Evolutionary conservation across 2,888 invertebrate genomes (phyloP).

Genomic region (Abrostola triplasia): DNA sequence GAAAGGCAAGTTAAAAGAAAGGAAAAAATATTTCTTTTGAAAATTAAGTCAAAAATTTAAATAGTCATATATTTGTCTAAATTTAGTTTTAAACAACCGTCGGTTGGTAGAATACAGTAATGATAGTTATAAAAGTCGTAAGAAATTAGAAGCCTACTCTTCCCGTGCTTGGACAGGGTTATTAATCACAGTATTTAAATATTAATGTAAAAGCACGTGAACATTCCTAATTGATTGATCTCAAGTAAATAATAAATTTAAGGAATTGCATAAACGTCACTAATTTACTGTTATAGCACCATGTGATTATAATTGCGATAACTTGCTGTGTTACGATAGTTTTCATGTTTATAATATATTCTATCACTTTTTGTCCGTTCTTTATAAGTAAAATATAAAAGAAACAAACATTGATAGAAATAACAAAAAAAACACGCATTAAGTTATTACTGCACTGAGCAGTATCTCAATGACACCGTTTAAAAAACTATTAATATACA

Average conservation of each 20-base stretch:
- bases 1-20: too few relatives aligned
- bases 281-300: conserved; percentile 47
- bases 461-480: conserved; percentile 40
- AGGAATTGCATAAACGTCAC: conserved; percentile 44
- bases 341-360: conserved; percentile 31
- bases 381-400: conserved; percentile 12
- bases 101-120: too few relatives aligned
- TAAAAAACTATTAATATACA: conserved; percentile 20
- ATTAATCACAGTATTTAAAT: conserved; percentile 11
- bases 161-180: not conserved
- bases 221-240: conserved; percentile 34
- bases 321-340: conserved; percentile 22
- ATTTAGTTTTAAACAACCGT: too few relatives aligned
- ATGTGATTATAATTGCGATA: conserved; percentile 37
- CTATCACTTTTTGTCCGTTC: conserved; percentile 24
- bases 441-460: conserved; percentile 21
- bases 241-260: conserved; percentile 36
- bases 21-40: too few relatives aligned
- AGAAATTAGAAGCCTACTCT: not conserved
- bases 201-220: conserved; percentile 13
- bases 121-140: not conserved
- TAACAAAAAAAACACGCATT: not conserved
- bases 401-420: not conserved
- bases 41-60: too few relatives aligned
- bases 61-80: too few relatives aligned